Conservation (phyloP, 2,113 vertebrate species). For the Pteronura brasiliensis region DNA sequence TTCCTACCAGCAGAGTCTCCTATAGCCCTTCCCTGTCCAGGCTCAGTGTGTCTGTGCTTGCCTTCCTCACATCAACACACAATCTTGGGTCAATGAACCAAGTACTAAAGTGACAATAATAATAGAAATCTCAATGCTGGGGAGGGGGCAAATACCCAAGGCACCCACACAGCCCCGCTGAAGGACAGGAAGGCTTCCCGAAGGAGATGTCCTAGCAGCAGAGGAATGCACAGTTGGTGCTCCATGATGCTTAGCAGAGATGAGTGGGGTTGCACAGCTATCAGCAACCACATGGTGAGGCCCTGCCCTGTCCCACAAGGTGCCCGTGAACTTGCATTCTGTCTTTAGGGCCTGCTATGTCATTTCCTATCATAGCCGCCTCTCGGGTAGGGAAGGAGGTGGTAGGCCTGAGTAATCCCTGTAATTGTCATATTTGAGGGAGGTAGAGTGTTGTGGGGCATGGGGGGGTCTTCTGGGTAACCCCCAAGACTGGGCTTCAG, state of each 20-base stretch:
- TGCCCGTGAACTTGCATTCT: neutral
- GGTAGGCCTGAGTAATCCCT: neutral
- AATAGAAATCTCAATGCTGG: neutral
- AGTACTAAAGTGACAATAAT: neutral
- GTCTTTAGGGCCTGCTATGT: neutral
- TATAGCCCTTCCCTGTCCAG: neutral
- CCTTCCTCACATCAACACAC: neutral
- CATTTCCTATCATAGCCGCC: neutral
- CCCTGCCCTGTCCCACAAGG: neutral
- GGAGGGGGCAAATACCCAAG: neutral
- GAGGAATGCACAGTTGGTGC: neutral
- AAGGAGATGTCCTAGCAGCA: neutral
- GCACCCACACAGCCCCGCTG: neutral
- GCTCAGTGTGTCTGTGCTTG: fast-evolving
- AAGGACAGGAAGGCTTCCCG: neutral
- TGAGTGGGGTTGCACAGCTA: neutral
- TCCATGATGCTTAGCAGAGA: neutral
- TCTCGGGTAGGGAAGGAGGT: neutral
- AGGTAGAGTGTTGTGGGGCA: neutral
- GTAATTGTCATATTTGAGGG: neutral
- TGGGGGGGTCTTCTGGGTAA: neutral
- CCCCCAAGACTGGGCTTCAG: neutral
- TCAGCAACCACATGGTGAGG: neutral
- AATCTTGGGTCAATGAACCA: neutral
- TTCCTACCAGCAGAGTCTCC: neutral